Evolutionary conservation across 1,140 invertebrate species (phyloP).

Genomic region (Eueides isabella): DNA sequence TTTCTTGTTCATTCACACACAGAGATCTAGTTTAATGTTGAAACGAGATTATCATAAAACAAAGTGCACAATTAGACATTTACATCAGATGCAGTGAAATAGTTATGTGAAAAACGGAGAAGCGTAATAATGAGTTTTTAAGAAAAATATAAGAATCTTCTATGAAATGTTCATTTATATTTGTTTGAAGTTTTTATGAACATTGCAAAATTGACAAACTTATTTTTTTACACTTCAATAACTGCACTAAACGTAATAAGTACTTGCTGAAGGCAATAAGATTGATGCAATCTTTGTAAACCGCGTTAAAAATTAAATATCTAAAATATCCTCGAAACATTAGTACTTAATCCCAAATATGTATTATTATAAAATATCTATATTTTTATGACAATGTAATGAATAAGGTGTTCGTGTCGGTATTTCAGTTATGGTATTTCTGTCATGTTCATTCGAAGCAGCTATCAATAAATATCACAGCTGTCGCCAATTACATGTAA

Average conservation of each 20-base stretch:
- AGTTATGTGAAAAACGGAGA: conserved; percentile 24
- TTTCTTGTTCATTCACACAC: conserved; percentile 29
- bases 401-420: neutral
- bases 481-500: conserved; percentile 24
- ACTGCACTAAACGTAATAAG: conserved; percentile 14
- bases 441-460: conserved; percentile 17
- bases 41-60: conserved; percentile 31
- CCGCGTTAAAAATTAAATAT: conserved; percentile 16
- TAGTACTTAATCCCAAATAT: neutral
- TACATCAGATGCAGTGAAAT: conserved; percentile 28
- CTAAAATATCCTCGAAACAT: neutral
- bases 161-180: neutral
- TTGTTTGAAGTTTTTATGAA: neutral
- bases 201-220: neutral
- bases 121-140: neutral
- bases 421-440: conserved; percentile 22
- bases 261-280: conserved; percentile 10
- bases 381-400: neutral
- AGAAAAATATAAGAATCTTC: neutral
- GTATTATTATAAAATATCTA: neutral
- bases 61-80: conserved; percentile 36
- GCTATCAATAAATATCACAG: conserved; percentile 32
- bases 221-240: neutral
- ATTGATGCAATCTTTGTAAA: conserved; percentile 7
- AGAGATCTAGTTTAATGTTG: conserved; percentile 21